phyloP scores from a whole-genome alignment of 1,140 invertebrate species.

The Amyelois transitella region DNA sequence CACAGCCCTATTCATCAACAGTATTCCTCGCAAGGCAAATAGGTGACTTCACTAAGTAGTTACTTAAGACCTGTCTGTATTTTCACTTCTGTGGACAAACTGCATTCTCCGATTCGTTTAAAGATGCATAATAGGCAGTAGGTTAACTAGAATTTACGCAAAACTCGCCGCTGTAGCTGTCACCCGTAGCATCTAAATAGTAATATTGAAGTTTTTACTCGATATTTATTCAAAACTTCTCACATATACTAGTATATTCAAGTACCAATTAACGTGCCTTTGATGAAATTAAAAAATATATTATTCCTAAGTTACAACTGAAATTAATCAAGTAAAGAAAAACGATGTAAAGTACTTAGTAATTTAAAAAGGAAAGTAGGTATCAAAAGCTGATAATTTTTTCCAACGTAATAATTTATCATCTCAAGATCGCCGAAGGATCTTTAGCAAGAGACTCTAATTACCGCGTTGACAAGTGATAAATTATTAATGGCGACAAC shows the following conservation, averaged over 20 bases:
- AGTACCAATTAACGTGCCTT: no score
- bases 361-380: no score
- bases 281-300: no score
- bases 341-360: no score
- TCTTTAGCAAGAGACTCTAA: background rate
- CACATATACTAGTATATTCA: background rate
- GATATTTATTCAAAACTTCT: background rate
- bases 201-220: background rate
- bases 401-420: background rate
- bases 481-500: background rate
- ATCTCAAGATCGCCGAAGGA: background rate
- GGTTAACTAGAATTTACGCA: conserved; percentile 14
- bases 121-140: conserved; percentile 13
- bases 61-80: conserved; percentile 4
- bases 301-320: no score
- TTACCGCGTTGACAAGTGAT: background rate
- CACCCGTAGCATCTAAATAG: conserved; percentile 3
- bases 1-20: background rate
- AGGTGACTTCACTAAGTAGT: background rate
- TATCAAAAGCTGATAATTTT: no score
- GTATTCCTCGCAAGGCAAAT: no score
- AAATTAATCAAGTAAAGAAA: no score
- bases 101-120: conserved; percentile 17
- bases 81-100: conserved; percentile 16
- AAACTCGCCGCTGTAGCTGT: background rate